Evolutionary conservation across 2,113 vertebrate genomes (phyloP), one percentile per base, ranked within the genome.

Genomic region (Scomber scombrus): DNA sequence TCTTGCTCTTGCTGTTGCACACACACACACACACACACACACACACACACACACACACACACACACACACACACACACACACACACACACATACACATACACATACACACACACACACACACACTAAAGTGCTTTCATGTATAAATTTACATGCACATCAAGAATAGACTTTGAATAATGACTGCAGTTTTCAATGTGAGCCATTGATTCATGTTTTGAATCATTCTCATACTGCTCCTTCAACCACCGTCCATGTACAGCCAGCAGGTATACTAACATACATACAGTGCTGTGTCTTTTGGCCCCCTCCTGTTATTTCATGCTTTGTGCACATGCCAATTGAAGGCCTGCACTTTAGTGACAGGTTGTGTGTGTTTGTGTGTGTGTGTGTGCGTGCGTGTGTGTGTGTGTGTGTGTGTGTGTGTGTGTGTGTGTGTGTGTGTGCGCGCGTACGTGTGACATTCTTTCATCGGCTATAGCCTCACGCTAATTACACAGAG

Each of bases 291-390:
- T 11, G 40, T 80, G 47, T 69, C 62, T 86, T 69, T 70, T 74
- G n/a, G 16, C 52, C 71, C 56, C 73, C 71, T 78, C 75, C 57
- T 89, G 81, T 84, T 88, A 90, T 91, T 93, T 93, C 89, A 93
- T 58, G 78, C 81, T 81, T 80, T 60, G 84, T 90, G 89, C 88
- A 80, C 86, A 89, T 89, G 90, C 82, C 92, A 89, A 91, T 90
- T 87, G 80, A 87, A 74, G 70, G 62, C 71, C 70, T 84, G 47
- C 31, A 71, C 85, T 85, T 69, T 78, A 75, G 66, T 50, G 71
- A 85, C 57, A 61, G 61, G 34, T 61, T 75, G 29, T 70, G 40
- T 49, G 40, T 55, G 49, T 72, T 19, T 61, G 31, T 69, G 62
- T 55, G 66, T 81, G 63, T 49, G 50, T 71, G 62, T 55, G 45